phyloP scores from a whole-genome alignment of 2,113 vertebrate genomes.

The Bettongia penicillata region DNA sequence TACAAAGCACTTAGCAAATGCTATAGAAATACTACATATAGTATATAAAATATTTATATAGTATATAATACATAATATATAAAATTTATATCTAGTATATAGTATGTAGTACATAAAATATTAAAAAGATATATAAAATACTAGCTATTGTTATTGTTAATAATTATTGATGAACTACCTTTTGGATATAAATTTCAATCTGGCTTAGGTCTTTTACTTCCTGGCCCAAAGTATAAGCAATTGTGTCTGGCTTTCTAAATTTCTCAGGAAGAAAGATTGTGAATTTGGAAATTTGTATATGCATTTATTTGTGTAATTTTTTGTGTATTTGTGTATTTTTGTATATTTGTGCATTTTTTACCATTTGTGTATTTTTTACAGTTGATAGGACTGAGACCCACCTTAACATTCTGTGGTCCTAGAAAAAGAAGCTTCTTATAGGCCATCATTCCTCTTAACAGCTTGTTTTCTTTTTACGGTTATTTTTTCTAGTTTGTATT shows the following conservation, averaged over 20 bases:
- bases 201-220: not conserved
- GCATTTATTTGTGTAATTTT: not conserved
- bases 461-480: not conserved
- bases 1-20: not conserved
- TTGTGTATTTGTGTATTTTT: no score
- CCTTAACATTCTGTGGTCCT: not conserved
- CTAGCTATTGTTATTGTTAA: not conserved
- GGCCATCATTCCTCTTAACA: not conserved
- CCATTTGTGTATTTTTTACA: not conserved
- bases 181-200: not conserved
- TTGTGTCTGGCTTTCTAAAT: not conserved
- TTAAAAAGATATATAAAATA: no score
- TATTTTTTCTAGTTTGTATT: not conserved
- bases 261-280: not conserved
- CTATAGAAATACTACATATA: no score
- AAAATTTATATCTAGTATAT: no score
- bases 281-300: not conserved
- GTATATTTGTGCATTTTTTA: no score
- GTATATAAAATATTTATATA: no score
- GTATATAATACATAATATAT: no score
- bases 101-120: no score
- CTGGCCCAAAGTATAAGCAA: not conserved
- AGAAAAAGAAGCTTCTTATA: not conserved
- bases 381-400: not conserved
- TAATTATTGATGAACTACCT: not conserved